Evolutionary conservation across 2,888 invertebrate species (phyloP), one percentile per base, ranked within the genome.

Genomic region (Apodemia mormo): DNA sequence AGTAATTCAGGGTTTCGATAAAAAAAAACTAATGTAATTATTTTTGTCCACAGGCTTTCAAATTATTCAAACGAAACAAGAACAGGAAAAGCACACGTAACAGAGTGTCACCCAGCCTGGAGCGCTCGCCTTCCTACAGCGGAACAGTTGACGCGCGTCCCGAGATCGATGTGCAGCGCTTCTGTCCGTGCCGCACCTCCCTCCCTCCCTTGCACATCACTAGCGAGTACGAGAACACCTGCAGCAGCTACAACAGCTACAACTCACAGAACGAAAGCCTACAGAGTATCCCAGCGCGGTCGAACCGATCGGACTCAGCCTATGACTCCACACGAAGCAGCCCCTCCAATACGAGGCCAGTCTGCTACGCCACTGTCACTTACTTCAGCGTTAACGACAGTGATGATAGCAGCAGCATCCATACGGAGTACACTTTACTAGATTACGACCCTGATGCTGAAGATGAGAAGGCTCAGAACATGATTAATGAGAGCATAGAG

Each of bases 301-400:
- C 58, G 0, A 61, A 61, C 14, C 33, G 30, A 3, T 61, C 90
- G 0, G 93, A 93, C 74, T 94, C 94, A 0, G 94, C 93, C 0
- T 93, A 93, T 71, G 89, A 91, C 61, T 93, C 93, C 0, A 86
- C 88, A 0, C 77, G 90, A 2, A 88, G 89, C 75, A 91, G 88
- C 67, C 92, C 92, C 0, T 82, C 85, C 0, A 77, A 85, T 33
- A 77, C 81, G 0, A 76, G 87, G 7, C 82, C 85, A 0, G 86
- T 90, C 1, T 90, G 89, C 78, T 91, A 91, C 75, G 91, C 92
- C 1, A 89, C 92, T 0, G 91, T 91, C 12, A 89, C 92, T 0
- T 92, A 92, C 75, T 90, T 90, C 79, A 91, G 91, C 70, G 89
- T 90, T 0, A 90, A 90, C 65, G 92, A 92, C 75, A 90, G 91